Base-by-base conservation (phyloP, 2,888 invertebrate species). In the Spodoptera picta region DNA sequence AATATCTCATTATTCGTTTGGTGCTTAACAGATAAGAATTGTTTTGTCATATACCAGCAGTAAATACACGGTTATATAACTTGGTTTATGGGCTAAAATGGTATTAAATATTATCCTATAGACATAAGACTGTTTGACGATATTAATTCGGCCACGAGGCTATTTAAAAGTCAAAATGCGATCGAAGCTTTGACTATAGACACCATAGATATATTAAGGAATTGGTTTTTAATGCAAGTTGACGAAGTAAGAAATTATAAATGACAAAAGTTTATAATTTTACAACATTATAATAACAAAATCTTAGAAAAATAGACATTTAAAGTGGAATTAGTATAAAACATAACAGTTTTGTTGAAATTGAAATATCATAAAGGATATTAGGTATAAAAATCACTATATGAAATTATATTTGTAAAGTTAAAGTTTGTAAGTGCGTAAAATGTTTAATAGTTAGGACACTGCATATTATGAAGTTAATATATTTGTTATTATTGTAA, bases 371-470 rank as follows among this genome's bases (percentile, higher is more conserved):
- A 47, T 24, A 24, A 47, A 24, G 47, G 47, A 47, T 47, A 11
- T 12, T 47, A 24, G 23, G 24, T 23, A 46, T 53, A 51, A 50
- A 67, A 49, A 44, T 60, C 5, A 58, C 60, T 69, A 49, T 61
- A 56, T 67, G 60, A 67, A 67, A 47, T 59, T 63, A 65, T 77
- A 55, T 67, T 86, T 81, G 80, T 83, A 83, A 81, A 87, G 89
- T 90, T 89, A 83, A 88, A 84, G 86, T 88, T 89, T 84, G 82
- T 77, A 79, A 82, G 58, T 81, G 77, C 77, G 56, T 71, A 60
- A 56, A 79, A 83, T 84, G 83, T 86, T 87, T 83, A 76, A 75
- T 88, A 87, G 85, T 65, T 86, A 86, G 87, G 87, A 86, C 85
- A 88, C 88, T 60, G 76, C 80, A 51, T 61, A 67, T 84, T 70